A percentile compares a stretch with the other conserved stretches of the same genome.
Conservation (phyloP, 2,113 vertebrate genomes). For the Pollachius pollachius region DNA sequence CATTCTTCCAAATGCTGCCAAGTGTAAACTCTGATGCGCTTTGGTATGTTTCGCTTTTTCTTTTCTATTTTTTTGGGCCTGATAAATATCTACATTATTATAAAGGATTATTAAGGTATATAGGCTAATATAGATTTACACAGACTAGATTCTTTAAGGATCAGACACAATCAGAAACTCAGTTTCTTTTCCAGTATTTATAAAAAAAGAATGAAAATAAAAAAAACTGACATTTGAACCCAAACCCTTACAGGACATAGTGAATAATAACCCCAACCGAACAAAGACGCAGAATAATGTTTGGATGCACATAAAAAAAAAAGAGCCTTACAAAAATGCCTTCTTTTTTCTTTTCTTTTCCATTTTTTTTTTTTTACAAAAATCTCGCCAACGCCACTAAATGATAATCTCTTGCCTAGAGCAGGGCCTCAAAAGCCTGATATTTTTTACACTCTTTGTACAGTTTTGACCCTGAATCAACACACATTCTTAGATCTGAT, state of each 20-base stretch:
- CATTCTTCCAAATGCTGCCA: conserved; percentile 51
- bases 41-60: conserved; percentile 61
- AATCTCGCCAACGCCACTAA: conserved; percentile 21
- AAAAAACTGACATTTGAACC: conserved; percentile 25
- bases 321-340: conserved; percentile 22
- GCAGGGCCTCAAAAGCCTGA: neutral
- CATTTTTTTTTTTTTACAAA: conserved; percentile 48
- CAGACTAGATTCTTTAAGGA: conserved; percentile 51
- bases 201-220: conserved; percentile 18
- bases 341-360: neutral
- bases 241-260: conserved; percentile 30
- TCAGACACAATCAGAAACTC: conserved; percentile 57
- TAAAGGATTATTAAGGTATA: conserved; percentile 49
- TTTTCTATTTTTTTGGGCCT: conserved; percentile 50
- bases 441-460: conserved; percentile 49
- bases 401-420: conserved; percentile 18
- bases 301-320: conserved; percentile 41
- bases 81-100: conserved; percentile 68
- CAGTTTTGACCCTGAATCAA: conserved; percentile 41
- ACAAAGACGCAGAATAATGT: conserved; percentile 21
- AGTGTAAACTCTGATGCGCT: conserved; percentile 67
- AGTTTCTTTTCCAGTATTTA: conserved; percentile 61
- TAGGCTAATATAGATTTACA: conserved; percentile 51
- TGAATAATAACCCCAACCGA: conserved; percentile 27
- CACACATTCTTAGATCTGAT: conserved; percentile 28